Evolutionary conservation across 30 jellyfish, hydroid and myxozoan species (phyloP), one percentile per base, ranked within the genome.

Genomic region (Morbakka virulenta): DNA sequence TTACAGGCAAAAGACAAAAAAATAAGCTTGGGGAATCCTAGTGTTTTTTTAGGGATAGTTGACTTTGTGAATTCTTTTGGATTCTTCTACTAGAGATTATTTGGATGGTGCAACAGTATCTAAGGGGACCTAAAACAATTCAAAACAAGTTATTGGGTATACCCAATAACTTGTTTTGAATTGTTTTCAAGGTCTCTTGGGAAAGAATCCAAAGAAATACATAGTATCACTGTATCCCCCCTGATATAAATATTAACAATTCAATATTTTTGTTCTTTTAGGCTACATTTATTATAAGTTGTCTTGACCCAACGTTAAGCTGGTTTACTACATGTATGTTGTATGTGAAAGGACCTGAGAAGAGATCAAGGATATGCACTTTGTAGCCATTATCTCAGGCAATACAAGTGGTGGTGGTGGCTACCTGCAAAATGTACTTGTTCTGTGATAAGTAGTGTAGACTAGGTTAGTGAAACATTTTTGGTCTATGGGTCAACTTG

Each of bases 71-170:
- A n/a, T n/a, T n/a, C n/a, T n/a, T n/a, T n/a, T n/a, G n/a, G n/a
- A n/a, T n/a, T n/a, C n/a, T n/a, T n/a, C n/a, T n/a, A n/a, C 28
- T 13, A 74, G 86, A 28, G 28, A 74, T 31, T 76, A 53, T 57
- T 74, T 52, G 31, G 86, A 74, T 35, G 24, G 76, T 24, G 78
- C 68, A 2, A 51, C 86, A 14, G 33, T 74, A 26, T 52, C 57
- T 47, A 74, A 57, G 28, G 86, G 77, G 28, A 72, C 77, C n/a
- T 48, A 52, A 74, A 62, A 74, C 86, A 6, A 62, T 51, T 49
- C 86, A 74, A 76, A 74, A 74, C 57, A 76, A 74, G 86, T 21
- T 74, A 41, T 66, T 74, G 26, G 81, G n/a, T n/a, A n/a, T n/a
- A n/a, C n/a, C 81, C 26, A 74, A 66, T 41, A 74, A 21, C 86